phyloP scores from a whole-genome alignment of 2,888 invertebrate genomes.

The Vanessa cardui region DNA sequence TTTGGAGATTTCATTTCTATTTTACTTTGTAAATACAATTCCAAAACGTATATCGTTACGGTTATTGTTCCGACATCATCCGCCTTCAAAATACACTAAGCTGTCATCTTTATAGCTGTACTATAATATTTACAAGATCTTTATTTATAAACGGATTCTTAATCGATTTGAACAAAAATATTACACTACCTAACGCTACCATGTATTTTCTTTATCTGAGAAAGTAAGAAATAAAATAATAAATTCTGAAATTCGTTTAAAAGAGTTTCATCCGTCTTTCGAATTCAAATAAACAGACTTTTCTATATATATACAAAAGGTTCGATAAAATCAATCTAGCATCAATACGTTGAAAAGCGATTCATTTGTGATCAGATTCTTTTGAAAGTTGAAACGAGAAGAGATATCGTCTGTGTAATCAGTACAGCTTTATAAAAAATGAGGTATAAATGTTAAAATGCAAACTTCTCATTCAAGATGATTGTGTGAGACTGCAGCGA shows the following conservation, averaged over 20 bases:
- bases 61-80: background rate
- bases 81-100: background rate
- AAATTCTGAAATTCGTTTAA: background rate
- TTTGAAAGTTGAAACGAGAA: slow-evolving; percentile 8
- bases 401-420: slow-evolving; percentile 12
- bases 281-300: no score
- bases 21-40: slow-evolving; percentile 11
- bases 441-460: slow-evolving; percentile 20
- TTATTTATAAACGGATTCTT: background rate
- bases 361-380: slow-evolving; percentile 1
- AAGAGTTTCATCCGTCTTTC: background rate
- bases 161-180: background rate
- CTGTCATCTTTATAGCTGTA: background rate
- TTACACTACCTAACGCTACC: no score
- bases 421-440: slow-evolving; percentile 20
- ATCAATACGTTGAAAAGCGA: background rate
- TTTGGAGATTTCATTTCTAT: slow-evolving; percentile 20
- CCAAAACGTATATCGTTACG: background rate
- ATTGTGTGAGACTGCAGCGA: slow-evolving; percentile 28
- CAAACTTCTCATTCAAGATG: slow-evolving; percentile 20
- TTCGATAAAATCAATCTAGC: slow-evolving; percentile 3
- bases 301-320: background rate
- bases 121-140: background rate
- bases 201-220: no score
- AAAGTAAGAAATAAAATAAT: no score